Evolutionary conservation across 2,888 invertebrate genomes (phyloP).

Genomic region (Pocota personata): DNA sequence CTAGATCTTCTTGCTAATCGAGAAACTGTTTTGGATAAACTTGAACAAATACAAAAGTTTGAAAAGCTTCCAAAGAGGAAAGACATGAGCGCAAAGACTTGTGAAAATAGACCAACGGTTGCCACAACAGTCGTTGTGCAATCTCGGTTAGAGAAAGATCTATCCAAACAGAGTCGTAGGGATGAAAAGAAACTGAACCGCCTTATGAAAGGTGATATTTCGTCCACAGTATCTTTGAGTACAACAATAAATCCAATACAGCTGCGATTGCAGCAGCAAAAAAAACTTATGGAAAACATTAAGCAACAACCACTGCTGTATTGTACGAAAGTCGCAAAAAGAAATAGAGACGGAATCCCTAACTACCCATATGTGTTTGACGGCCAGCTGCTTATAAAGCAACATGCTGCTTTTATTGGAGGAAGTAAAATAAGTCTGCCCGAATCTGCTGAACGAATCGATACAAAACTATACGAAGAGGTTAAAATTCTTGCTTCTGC

Average conservation of each 20-base stretch:
- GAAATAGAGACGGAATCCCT: constrained; percentile 82
- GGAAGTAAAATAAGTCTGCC: constrained; percentile 92
- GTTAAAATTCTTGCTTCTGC: constrained; percentile 91
- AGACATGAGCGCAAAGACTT: constrained; percentile 66
- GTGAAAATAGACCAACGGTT: constrained; percentile 85
- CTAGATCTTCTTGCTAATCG: constrained; percentile 87
- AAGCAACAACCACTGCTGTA: constrained; percentile 80
- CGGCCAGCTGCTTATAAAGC: constrained; percentile 87
- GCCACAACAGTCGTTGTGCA: constrained; percentile 92
- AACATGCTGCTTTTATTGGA: constrained; percentile 87
- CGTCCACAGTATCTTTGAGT: constrained; percentile 82
- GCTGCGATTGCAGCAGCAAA: constrained; percentile 80
- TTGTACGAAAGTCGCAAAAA: constrained; percentile 76
- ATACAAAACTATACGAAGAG: constrained; percentile 91
- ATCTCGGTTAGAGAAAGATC: constrained; percentile 91
- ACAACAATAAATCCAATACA: constrained; percentile 82
- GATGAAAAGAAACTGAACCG: constrained; percentile 90
- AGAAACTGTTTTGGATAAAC: constrained; percentile 83
- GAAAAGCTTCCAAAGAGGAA: constrained; percentile 78
- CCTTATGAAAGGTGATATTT: constrained; percentile 77
- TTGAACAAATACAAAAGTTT: constrained; percentile 78
- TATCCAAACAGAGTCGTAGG: constrained; percentile 90
- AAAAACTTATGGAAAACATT: constrained; percentile 78
- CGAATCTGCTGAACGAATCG: constrained; percentile 89
- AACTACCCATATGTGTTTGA: constrained; percentile 95